phyloP scores from a whole-genome alignment of 1,140 invertebrate species.

The Lasaia peninsularis region DNA sequence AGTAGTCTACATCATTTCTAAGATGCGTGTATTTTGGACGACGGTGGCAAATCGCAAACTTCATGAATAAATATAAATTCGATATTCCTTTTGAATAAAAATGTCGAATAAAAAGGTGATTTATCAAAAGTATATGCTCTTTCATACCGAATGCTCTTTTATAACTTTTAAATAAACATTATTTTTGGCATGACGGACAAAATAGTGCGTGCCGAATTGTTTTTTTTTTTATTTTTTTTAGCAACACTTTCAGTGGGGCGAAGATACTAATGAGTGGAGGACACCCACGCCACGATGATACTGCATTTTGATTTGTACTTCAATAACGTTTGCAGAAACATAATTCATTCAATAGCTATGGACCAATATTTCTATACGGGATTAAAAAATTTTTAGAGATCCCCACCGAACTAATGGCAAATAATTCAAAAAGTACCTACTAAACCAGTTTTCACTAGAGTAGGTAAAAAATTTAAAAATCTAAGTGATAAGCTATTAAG shows the following conservation, averaged over 20 bases:
- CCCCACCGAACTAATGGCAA: too few species aligned
- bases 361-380: too few species aligned
- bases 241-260: constrained; percentile 49
- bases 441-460: too few species aligned
- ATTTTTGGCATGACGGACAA: constrained; percentile 64
- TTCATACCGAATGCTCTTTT: constrained; percentile 56
- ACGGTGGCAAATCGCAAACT: constrained; percentile 70
- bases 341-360: background rate
- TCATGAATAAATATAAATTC: constrained; percentile 75
- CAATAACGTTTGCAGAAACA: constrained; percentile 39
- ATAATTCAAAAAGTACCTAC: too few species aligned
- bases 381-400: too few species aligned
- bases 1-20: constrained; percentile 26
- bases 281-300: constrained; percentile 64
- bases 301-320: constrained; percentile 50
- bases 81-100: constrained; percentile 69
- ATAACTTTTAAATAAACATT: constrained; percentile 74
- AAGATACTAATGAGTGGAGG: constrained; percentile 66
- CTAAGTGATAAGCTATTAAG: too few species aligned
- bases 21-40: constrained; percentile 58
- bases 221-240: constrained; percentile 40
- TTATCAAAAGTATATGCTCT: constrained; percentile 65
- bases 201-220: constrained; percentile 60
- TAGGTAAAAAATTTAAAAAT: too few species aligned
- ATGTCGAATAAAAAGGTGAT: constrained; percentile 71